A percentile compares a stretch with the other conserved stretches of the same genome.
phyloP scores from a whole-genome alignment of 2,113 vertebrate species.

The Melanerpes aurifrons region DNA sequence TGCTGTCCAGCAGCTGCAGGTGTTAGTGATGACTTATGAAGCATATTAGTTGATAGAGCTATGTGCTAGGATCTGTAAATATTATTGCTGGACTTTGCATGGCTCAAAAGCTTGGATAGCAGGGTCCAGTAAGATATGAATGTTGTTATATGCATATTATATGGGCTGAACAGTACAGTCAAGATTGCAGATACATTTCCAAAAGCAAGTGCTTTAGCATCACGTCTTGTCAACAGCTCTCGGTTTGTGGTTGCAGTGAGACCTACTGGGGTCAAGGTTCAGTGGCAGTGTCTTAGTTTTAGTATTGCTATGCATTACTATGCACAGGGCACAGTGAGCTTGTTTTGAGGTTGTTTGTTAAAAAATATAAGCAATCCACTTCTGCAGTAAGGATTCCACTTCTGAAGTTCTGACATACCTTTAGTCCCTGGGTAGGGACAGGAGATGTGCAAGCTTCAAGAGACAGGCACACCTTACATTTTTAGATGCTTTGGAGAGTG shows the following conservation, averaged over 20 bases:
- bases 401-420: neutral
- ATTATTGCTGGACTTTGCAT: neutral
- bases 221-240: neutral
- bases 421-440: neutral
- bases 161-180: neutral
- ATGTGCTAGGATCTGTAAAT: neutral
- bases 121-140: neutral
- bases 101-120: neutral
- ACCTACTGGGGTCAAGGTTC: neutral
- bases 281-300: neutral
- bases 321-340: neutral
- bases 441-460: neutral
- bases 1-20: neutral
- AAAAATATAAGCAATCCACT: neutral
- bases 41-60: neutral
- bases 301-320: neutral
- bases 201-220: neutral
- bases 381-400: neutral
- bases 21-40: neutral
- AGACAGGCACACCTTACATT: neutral
- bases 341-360: neutral
- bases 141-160: fast-evolving
- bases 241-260: neutral
- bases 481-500: neutral
- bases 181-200: neutral